Percentiles rank a stretch among this genome's conserved stretches.
Conservation (phyloP, 2,888 invertebrate species). For the Agrotis exclamationis region DNA sequence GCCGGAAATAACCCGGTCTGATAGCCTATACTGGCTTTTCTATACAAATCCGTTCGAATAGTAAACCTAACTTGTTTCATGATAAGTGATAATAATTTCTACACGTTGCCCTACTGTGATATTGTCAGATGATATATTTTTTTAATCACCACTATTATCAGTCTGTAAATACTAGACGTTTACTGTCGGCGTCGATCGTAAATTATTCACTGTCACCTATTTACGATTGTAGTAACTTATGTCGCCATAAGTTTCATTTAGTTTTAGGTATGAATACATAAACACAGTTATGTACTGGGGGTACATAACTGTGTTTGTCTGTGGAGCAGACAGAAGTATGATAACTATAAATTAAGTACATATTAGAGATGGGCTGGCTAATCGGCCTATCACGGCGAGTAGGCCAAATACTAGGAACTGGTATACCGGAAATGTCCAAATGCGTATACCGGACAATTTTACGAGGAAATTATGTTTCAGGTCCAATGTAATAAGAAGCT, state of each 20-base stretch:
- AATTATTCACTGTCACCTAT: conserved; percentile 1
- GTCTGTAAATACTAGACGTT: not conserved
- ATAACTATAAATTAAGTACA: too few species aligned
- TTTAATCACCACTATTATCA: not conserved
- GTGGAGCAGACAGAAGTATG: too few species aligned
- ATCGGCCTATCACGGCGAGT: too few species aligned
- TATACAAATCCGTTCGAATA: not conserved
- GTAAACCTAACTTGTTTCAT: not conserved
- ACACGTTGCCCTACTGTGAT: conserved; percentile 26
- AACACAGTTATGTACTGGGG: too few species aligned
- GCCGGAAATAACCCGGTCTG: too few species aligned
- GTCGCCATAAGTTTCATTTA: not conserved
- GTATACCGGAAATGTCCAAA: too few species aligned
- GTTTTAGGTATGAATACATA: not conserved
- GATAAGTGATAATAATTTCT: conserved; percentile 31
- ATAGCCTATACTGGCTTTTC: not conserved
- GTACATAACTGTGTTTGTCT: too few species aligned
- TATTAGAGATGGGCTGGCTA: too few species aligned
- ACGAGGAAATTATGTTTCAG: not conserved
- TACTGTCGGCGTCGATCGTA: not conserved
- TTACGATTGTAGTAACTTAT: not conserved
- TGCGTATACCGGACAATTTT: too few species aligned
- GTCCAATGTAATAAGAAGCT: not conserved
- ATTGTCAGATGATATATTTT: conserved; percentile 16
- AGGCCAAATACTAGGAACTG: too few species aligned